Base-by-base conservation (phyloP, 2,797 vertebrate genomes). In the Bufotes viridis region DNA sequence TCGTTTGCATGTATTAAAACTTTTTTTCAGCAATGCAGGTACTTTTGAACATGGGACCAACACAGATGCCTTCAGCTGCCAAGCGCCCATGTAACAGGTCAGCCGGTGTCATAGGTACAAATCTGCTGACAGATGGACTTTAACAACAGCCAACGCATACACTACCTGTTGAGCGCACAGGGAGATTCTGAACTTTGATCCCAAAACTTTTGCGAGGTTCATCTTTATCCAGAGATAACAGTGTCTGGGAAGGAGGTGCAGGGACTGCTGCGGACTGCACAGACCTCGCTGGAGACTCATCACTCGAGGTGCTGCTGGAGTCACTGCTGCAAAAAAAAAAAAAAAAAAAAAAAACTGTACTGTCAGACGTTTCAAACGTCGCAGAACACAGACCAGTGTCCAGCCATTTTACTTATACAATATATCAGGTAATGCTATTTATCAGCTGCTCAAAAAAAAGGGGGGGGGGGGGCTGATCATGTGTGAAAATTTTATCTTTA, bases 121-220 rank as follows among this genome's bases (percentile, higher is more conserved):
- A 42, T 0, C 42, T 42, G 42, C 42, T 42, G 42, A 42, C 42
- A 42, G 42, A 42, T 42, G 42, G 4, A 5, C 42, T 42, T 42
- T 42, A 17, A 17, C 17, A 60, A 60, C 14, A 22, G 7, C 3
- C 22, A 61, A 20, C 2, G 11, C 18, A 93, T 92, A 99, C 98
- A 12, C 17, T 76, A 76, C 74, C 98, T 97, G 98, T 99, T 80
- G 98, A 99, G 90, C 98, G 97, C 86, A 99, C 98, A 90, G 98
- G 98, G 93, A 99, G 97, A 95, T 99, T 99, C 92, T 99, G 98
- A 92, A 99, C 98, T 93, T 99, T 99, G 93, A 99, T 99, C 92
- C 98, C 98, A 92, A 99, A 99, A 92, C 98, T 99, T 95, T 99
- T 99, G 34, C 98, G 97, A 76, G 98, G 98, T 92, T 99, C 98